Percentiles rank a stretch among this genome's conserved stretches.
These are phyloP conservation scores for Eupeodes luniger DNA, from an alignment of 2,888 invertebrate genomes.

Conservation along the genomic window DNA sequence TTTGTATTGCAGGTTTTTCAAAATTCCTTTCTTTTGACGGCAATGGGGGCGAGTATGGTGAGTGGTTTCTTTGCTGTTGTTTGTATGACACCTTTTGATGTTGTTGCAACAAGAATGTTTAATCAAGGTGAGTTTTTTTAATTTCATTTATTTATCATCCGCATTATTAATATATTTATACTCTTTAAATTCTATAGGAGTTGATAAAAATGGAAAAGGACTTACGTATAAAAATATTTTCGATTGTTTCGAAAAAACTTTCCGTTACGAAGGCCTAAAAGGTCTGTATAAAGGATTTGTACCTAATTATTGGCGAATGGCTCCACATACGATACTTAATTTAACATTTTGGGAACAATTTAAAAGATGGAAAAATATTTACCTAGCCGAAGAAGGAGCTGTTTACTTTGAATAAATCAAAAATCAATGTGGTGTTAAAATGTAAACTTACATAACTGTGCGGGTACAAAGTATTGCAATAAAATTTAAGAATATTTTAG, in stretches of 20 bases:
- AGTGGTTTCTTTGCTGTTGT: slow-evolving; percentile 91
- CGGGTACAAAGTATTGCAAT: slow-evolving; percentile 69
- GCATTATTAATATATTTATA: background rate
- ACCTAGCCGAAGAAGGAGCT: slow-evolving; percentile 74
- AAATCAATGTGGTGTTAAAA: background rate
- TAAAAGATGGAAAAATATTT: slow-evolving; percentile 78
- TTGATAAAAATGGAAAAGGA: slow-evolving; percentile 86
- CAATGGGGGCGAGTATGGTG: slow-evolving; percentile 89
- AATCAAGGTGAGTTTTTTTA: slow-evolving; percentile 89
- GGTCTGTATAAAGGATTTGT: slow-evolving; percentile 92
- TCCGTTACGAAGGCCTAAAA: slow-evolving; percentile 89
- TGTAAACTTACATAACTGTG: background rate
- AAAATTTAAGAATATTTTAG: slow-evolving; percentile 52
- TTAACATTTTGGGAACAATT: slow-evolving; percentile 90
- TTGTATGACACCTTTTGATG: slow-evolving; percentile 94
- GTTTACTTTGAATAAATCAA: slow-evolving; percentile 72
- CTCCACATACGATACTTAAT: slow-evolving; percentile 91
- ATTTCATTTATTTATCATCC: background rate
- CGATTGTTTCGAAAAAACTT: slow-evolving; percentile 92
- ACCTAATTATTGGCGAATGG: slow-evolving; percentile 90
- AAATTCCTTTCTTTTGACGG: slow-evolving; percentile 85
- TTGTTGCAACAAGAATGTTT: slow-evolving; percentile 93
- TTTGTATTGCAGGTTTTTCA: slow-evolving; percentile 72
- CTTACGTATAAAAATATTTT: slow-evolving; percentile 89
- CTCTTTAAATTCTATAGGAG: slow-evolving; percentile 84